phyloP scores from a whole-genome alignment of 2,888 invertebrate genomes.

The Leptura quadrifasciata region DNA sequence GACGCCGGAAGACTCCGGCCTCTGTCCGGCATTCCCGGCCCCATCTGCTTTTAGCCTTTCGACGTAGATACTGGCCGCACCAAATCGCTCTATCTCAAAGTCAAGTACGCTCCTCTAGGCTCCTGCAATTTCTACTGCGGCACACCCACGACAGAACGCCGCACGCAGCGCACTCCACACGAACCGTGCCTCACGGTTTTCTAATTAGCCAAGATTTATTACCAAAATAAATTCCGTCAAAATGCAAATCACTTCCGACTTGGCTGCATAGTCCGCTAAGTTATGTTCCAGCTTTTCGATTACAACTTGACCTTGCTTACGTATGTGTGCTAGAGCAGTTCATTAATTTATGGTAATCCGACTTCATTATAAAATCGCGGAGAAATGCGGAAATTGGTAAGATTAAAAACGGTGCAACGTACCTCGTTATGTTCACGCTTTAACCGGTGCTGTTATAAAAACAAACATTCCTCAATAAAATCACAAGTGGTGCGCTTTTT shows the following conservation, averaged over 20 bases:
- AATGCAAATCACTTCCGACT: slow-evolving; percentile 39
- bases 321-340: not conserved
- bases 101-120: not conserved
- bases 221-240: slow-evolving; percentile 33
- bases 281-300: slow-evolving; percentile 17
- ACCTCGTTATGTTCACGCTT: not conserved
- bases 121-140: not conserved
- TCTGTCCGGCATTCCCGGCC: slow-evolving; percentile 63
- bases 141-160: slow-evolving; percentile 10
- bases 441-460: not conserved
- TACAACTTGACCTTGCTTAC: slow-evolving; percentile 11
- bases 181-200: slow-evolving; percentile 40
- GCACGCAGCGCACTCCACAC: not conserved
- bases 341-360: slow-evolving; percentile 20
- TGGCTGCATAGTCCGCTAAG: slow-evolving; percentile 13
- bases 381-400: slow-evolving; percentile 3
- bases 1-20: slow-evolving; percentile 71
- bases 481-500: slow-evolving; percentile 7
- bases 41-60: slow-evolving; percentile 36
- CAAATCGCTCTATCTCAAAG: slow-evolving; percentile 9
- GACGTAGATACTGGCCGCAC: slow-evolving; percentile 22
- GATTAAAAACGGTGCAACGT: slow-evolving; percentile 1
- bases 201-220: slow-evolving; percentile 39
- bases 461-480: not conserved
- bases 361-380: not conserved